Percentiles rank a stretch among this genome's conserved stretches.
phyloP scores from a whole-genome alignment of 2,797 vertebrate genomes.

The Simalia tracyae region DNA sequence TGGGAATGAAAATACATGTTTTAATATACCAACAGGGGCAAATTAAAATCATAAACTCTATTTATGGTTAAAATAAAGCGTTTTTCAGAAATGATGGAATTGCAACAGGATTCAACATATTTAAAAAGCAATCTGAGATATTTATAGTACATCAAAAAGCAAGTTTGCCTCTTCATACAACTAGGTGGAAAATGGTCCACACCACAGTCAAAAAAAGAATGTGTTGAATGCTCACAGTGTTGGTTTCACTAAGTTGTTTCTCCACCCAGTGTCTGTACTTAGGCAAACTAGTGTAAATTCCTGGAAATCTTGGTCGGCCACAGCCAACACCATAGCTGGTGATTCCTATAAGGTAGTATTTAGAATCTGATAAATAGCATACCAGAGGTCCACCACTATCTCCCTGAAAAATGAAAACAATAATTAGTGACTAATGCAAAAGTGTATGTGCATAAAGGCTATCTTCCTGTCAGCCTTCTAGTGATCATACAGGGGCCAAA shows the following conservation, averaged over 20 bases:
- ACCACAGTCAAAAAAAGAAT: neutral
- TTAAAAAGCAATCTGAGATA: neutral
- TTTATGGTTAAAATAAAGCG: neutral
- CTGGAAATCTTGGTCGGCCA: slow-evolving; percentile 63
- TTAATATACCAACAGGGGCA: no score
- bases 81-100: neutral
- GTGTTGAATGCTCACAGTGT: fast-evolving
- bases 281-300: slow-evolving; percentile 66
- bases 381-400: slow-evolving; percentile 76
- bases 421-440: neutral
- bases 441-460: neutral
- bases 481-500: neutral
- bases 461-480: neutral
- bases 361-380: slow-evolving; percentile 58
- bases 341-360: slow-evolving; percentile 68
- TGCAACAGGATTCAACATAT: neutral
- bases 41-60: neutral
- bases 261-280: slow-evolving; percentile 62
- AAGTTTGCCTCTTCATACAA: neutral
- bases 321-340: slow-evolving; percentile 74
- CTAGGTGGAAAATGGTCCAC: fast-evolving
- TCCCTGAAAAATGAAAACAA: slow-evolving; percentile 62
- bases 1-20: neutral
- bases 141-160: neutral
- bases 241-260: fast-evolving